Percentiles rank a stretch among this genome's conserved stretches.
Evolutionary conservation across 2,797 vertebrate species (phyloP).

Genomic region (Danionella dracula): DNA sequence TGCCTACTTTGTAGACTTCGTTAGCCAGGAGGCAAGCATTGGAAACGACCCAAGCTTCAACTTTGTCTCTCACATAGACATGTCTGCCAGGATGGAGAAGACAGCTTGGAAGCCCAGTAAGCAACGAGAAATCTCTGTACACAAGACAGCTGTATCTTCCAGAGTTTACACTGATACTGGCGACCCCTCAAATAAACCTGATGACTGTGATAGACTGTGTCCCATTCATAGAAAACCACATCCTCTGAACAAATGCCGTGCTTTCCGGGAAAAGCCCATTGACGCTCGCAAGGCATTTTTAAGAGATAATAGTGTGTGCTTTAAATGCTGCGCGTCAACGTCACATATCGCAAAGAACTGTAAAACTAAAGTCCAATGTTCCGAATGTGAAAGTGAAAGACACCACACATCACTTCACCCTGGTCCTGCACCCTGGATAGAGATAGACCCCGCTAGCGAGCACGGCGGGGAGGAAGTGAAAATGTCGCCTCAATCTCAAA

Average conservation of each 20-base stretch:
- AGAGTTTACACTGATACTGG: background rate
- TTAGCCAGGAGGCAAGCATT: too few relatives aligned
- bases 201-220: background rate
- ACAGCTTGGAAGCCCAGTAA: too few relatives aligned
- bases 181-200: background rate
- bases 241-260: constrained; percentile 18
- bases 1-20: too few relatives aligned
- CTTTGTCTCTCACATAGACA: too few relatives aligned
- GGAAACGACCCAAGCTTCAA: too few relatives aligned
- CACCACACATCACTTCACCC: constrained; percentile 11
- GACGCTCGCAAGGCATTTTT: constrained; percentile 1
- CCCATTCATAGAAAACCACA: constrained; percentile 32
- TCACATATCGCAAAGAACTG: constrained; percentile 34
- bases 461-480: constrained; percentile 9
- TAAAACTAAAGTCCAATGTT: background rate
- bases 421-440: background rate
- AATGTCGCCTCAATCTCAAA: background rate
- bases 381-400: constrained; percentile 6
- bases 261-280: constrained; percentile 10
- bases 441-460: background rate
- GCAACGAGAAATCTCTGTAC: too few relatives aligned
- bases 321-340: background rate
- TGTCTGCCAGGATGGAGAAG: too few relatives aligned
- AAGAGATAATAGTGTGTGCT: background rate
- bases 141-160: background rate